These are phyloP conservation scores for Anas capensis DNA, from an alignment of 2,797 vertebrate genomes.

Conservation along the genomic window DNA sequence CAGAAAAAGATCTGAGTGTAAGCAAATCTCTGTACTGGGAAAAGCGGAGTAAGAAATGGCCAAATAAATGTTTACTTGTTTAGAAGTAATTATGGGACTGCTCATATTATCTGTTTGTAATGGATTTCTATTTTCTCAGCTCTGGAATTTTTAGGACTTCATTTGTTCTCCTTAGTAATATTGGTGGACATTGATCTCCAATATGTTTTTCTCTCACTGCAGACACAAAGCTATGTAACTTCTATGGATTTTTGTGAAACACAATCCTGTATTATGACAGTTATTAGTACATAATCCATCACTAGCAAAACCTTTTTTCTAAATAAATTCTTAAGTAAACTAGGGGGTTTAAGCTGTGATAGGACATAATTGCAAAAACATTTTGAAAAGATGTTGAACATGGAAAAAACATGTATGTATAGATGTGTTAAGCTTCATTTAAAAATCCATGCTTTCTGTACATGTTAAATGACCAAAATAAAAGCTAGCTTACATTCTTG, in stretches of 20 bases:
- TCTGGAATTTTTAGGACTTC: background rate
- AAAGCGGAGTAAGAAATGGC: background rate
- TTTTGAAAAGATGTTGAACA: background rate
- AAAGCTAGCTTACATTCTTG: background rate
- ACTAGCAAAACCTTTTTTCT: background rate
- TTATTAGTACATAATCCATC: background rate
- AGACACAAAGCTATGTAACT: background rate
- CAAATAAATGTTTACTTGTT: background rate
- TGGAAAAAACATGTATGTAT: background rate
- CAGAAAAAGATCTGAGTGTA: slow-evolving; percentile 80
- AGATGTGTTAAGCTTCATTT: background rate
- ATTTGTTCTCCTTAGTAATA: background rate
- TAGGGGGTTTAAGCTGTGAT: background rate
- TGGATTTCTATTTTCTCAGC: background rate
- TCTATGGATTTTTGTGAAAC: background rate
- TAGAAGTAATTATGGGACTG: background rate
- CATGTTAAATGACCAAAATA: background rate
- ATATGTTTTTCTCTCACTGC: background rate
- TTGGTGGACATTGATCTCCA: background rate
- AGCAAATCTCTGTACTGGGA: slow-evolving; percentile 13
- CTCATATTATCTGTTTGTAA: background rate
- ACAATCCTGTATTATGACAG: background rate
- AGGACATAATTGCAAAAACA: rapidly evolving
- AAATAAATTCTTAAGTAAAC: background rate
- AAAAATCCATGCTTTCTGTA: background rate